Percentiles rank a stretch among this genome's conserved stretches.
Evolutionary conservation across 2,888 invertebrate species (phyloP).

Genomic region (Melieria omissa): DNA sequence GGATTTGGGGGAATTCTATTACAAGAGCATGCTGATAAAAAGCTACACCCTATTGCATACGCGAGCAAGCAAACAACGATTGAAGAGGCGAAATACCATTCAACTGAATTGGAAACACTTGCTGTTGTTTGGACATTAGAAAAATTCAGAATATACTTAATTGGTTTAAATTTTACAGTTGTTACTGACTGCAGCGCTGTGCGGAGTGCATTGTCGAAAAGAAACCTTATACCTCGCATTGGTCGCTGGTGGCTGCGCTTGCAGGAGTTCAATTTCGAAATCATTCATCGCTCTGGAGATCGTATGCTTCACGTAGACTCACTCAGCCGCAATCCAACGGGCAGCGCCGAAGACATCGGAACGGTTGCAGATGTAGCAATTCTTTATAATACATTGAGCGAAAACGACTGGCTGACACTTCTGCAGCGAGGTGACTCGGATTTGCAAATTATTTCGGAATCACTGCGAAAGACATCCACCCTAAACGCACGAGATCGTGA

Average conservation of each 20-base stretch:
- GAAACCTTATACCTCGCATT: constrained; percentile 50
- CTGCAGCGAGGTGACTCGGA: constrained; percentile 32
- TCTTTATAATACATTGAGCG: constrained; percentile 15
- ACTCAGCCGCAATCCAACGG: constrained; percentile 36
- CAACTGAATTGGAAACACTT: constrained; percentile 33
- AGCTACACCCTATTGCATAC: constrained; percentile 23
- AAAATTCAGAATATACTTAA: constrained; percentile 32
- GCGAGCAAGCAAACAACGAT: constrained; percentile 37
- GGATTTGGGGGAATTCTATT: constrained; percentile 33
- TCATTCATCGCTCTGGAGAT: constrained; percentile 38
- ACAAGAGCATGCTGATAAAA: constrained; percentile 30
- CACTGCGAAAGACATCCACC: background rate
- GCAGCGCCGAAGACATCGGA: background rate
- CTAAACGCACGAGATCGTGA: constrained; percentile 4
- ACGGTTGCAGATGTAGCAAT: constrained; percentile 15
- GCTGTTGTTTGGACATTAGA: constrained; percentile 36
- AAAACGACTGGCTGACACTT: constrained; percentile 29
- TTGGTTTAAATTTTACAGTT: constrained; percentile 29
- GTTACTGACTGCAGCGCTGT: constrained; percentile 35
- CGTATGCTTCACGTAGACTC: constrained; percentile 40
- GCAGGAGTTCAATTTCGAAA: constrained; percentile 40
- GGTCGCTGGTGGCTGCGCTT: constrained; percentile 50
- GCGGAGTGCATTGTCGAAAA: constrained; percentile 37
- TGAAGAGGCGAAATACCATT: constrained; percentile 35
- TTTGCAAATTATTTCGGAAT: constrained; percentile 21